Base-by-base conservation (phyloP, 2,113 vertebrate species). In the Dryoscopus gambensis region DNA sequence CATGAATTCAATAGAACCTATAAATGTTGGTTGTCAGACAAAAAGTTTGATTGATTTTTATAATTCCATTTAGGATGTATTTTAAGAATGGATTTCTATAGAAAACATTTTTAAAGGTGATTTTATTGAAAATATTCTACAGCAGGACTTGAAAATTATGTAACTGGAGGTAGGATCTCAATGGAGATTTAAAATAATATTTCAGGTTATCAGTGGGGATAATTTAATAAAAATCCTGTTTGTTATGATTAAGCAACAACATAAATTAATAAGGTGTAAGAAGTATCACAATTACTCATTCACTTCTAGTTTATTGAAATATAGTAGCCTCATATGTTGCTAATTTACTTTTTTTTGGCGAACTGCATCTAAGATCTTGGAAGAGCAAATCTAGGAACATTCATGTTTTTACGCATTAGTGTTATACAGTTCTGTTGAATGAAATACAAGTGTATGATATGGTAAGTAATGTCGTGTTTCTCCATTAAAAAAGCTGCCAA, bases 11-110 rank as follows among this genome's bases (percentile, higher is more conserved):
- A 77, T 91, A 90, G 83, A 95, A 86, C 50, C 64, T 71, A 86
- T 94, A 96, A 97, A 94, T 74, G 76, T 86, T 91, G 93, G 81
- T 79, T 68, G 56, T 59, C 69, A 95, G 91, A 67, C 84, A 88
- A 92, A 97, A 83, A 94, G 92, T 96, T 91, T 94, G 70, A 96
- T 84, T 95, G 39, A 91, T 97, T 96, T 85, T 97, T 97, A 53
- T 69, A 93, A 93, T 96, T 95, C 59, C 50, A 62, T 79, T 89
- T 76, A 86, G 92, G 28, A 68, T 55, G 22, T 78, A 59, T 93
- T 96, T 94, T 96, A 87, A 90, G 49, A 95, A 76, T 89, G 42
- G 39, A 87, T 89, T 92, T 88, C 75, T 71, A 57, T 22, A 21
- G 80, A 92, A 97, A 97, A 84, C 42, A 82, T 85, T 97, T 95